Evolutionary conservation across 2,797 vertebrate genomes (phyloP).

Genomic region (Peromyscus eremicus): DNA sequence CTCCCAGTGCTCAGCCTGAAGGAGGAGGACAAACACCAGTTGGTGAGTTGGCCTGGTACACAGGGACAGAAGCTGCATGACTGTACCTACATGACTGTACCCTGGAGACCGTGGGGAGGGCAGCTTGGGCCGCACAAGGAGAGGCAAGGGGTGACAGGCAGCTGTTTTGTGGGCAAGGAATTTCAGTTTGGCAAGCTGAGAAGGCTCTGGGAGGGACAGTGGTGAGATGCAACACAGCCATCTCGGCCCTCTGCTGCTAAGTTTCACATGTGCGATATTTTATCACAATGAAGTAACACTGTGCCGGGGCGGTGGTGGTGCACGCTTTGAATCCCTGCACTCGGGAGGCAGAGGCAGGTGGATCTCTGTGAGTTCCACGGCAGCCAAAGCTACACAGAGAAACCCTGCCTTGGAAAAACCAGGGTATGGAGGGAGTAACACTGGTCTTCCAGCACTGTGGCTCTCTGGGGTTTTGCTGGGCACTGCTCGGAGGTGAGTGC

Average conservation of each 20-base stretch:
- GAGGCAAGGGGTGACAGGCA: background rate
- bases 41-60: background rate
- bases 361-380: background rate
- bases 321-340: background rate
- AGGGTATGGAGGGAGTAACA: background rate
- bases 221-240: no score
- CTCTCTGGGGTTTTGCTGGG: background rate
- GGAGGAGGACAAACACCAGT: background rate
- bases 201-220: background rate
- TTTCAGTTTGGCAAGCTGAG: background rate
- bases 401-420: background rate
- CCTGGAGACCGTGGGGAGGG: background rate
- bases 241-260: fast-evolving
- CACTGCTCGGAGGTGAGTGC: background rate
- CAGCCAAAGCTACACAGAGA: background rate
- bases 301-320: background rate
- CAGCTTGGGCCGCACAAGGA: background rate
- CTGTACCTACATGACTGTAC: no score
- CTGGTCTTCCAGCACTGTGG: background rate
- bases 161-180: no score
- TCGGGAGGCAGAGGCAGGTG: background rate
- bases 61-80: no score
- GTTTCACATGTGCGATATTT: background rate
- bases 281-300: background rate
- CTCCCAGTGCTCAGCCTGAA: background rate